Percentiles rank a stretch among this genome's conserved stretches.
Conservation (phyloP, 2,113 vertebrate species). For the Seriola quinqueradiata region DNA sequence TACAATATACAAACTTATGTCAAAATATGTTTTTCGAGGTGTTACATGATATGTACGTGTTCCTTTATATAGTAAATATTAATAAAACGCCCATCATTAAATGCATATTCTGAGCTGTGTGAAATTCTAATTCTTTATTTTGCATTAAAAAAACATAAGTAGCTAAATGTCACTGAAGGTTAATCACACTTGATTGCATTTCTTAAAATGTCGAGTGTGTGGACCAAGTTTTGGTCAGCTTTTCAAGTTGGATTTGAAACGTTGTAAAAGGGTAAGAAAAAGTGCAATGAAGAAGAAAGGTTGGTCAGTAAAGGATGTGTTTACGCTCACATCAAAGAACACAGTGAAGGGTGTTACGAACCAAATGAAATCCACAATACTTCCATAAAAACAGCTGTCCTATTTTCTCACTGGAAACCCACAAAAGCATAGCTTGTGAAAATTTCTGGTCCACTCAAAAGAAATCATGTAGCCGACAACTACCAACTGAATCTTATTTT, state of each 20-base stretch:
- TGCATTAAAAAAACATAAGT: neutral
- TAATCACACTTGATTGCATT: neutral
- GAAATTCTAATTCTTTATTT: neutral
- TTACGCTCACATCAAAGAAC: conserved; percentile 33
- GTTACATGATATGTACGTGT: neutral
- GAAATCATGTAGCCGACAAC: no score
- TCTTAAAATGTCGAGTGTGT: conserved; percentile 10
- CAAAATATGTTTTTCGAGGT: neutral
- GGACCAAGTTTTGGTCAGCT: neutral
- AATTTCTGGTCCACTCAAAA: neutral
- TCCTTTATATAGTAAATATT: neutral
- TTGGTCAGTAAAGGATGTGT: conserved; percentile 25
- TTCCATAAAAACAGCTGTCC: conserved; percentile 5
- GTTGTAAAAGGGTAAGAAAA: conserved; percentile 11
- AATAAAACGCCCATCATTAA: neutral
- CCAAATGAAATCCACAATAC: conserved; percentile 25
- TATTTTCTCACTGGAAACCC: conserved; percentile 7
- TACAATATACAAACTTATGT: neutral
- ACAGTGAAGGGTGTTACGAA: conserved; percentile 34
- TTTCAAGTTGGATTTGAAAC: conserved; percentile 26
- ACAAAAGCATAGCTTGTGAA: neutral
- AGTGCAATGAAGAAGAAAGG: conserved; percentile 22
- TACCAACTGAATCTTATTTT: neutral
- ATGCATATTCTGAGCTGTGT: neutral
- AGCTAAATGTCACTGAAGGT: neutral